Base-by-base conservation (phyloP, 37 sponge, comb jelly and placozoan species). In the Hormiphora californensis region DNA sequence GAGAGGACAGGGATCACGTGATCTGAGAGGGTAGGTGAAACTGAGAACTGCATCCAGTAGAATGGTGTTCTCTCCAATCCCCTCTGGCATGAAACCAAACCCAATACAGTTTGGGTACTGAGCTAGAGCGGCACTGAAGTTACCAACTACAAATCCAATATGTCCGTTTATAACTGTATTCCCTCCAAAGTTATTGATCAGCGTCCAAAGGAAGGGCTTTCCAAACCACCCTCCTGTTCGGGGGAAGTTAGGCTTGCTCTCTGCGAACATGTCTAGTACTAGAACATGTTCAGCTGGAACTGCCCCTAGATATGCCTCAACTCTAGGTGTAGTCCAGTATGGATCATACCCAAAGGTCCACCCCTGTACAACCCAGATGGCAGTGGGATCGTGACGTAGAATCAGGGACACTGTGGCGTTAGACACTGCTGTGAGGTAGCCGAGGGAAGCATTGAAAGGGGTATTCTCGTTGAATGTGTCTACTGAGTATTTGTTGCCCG, bases 391-490 rank as follows among this genome's bases (percentile, higher is more conserved):
- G 0, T n/a, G 46, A 40, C 23, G 43, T 28, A 43, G 40, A 1
- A 73, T 73, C 3, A 41, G 4, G 21, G 81, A 73, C 22, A 73
- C 46, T 22, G 81, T 73, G 23, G 12, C 43, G 12, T 73, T 73
- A 2, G 46, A 43, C 12, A 43, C 40, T 36, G 41, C 3, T 25
- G 12, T 17, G 21, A 73, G 35, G 46, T 73, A 73, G 2, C 22
- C 27, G n/a, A n/a, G 32, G 25, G 28, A 27, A 17, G 41, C 25
- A 73, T 73, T 73, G 40, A 27, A 22, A n/a, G 81, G 81, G n/a
- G 81, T 73, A 41, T 73, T 73, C 43, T 73, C 81, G 43, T 73
- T 73, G 44, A 73, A 73, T 46, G 43, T 73, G 44, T 73, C 81
- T 43, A 73, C 35, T 22, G 81, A 43, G 43, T 73, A 73, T 23